Conservation (phyloP, 53 echinoderm and acorn worm genomes). For the Actinopyga echinites region DNA sequence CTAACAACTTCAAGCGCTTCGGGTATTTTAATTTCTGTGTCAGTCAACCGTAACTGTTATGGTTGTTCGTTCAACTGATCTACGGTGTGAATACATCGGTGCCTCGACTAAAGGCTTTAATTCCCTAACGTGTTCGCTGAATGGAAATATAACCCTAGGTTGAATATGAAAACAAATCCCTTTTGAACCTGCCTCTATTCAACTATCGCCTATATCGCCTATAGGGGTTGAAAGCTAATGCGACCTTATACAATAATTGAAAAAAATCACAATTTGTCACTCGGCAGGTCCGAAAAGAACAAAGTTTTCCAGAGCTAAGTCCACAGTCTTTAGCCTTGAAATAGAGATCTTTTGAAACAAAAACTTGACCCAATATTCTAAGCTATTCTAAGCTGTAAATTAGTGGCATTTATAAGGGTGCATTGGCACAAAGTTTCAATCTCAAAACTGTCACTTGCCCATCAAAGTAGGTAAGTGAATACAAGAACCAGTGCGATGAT, state of each 20-base stretch:
- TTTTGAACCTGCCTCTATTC: neutral
- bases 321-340: no score
- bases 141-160: constrained; percentile 1
- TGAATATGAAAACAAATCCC: constrained; percentile 21
- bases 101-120: constrained; percentile 4
- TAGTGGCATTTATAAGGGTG: no score
- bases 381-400: no score
- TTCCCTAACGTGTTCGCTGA: constrained; percentile 21
- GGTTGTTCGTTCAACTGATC: constrained; percentile 13
- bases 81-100: neutral
- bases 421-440: no score
- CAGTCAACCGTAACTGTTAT: constrained; percentile 17
- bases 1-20: no score
- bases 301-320: no score
- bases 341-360: no score
- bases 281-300: no score
- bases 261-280: constrained; percentile 8
- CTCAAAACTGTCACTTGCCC: no score
- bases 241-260: constrained; percentile 15
- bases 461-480: no score
- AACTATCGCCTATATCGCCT: neutral
- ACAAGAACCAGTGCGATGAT: no score
- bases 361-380: no score
- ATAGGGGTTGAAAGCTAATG: constrained; percentile 3
- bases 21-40: neutral